These are phyloP conservation scores for Athalia cordata DNA, from an alignment of 2,888 invertebrate genomes.

Conservation along the genomic window DNA sequence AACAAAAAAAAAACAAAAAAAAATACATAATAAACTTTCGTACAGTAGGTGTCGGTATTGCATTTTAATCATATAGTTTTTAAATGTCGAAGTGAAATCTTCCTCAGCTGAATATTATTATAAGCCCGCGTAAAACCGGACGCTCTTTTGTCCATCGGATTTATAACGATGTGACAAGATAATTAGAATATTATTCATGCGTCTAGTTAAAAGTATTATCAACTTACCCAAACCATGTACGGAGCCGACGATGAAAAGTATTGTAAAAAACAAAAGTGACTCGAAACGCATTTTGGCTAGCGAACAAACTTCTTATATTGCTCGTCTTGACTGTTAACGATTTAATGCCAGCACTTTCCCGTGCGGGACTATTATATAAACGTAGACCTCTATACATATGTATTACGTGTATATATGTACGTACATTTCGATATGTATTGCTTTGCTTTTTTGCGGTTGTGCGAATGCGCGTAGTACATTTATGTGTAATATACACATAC, in stretches of 20 bases:
- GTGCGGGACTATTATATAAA: conserved; percentile 64
- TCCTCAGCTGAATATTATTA: background rate
- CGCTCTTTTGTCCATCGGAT: too few relatives aligned
- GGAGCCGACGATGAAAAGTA: conserved; percentile 47
- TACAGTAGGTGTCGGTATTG: background rate
- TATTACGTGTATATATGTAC: conserved; percentile 12
- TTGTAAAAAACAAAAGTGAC: conserved; percentile 49
- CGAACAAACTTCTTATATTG: conserved; percentile 37
- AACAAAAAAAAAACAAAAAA: background rate
- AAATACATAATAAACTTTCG: background rate
- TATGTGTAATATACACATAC: background rate
- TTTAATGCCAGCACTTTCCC: conserved; percentile 66
- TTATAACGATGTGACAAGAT: too few relatives aligned
- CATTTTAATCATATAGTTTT: background rate
- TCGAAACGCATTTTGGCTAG: conserved; percentile 54
- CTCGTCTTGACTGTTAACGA: conserved; percentile 62
- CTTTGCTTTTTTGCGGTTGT: too few relatives aligned
- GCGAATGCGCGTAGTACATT: too few relatives aligned
- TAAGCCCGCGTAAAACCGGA: too few relatives aligned
- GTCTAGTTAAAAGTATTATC: background rate
- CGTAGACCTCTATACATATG: conserved; percentile 52
- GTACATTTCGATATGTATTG: background rate
- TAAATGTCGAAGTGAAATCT: conserved; percentile 22
- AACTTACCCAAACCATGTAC: conserved; percentile 55
- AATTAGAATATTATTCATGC: background rate